These are phyloP conservation scores for Lepisosteus osseus DNA, from an alignment of 2,113 vertebrate genomes.

Conservation along the genomic window DNA sequence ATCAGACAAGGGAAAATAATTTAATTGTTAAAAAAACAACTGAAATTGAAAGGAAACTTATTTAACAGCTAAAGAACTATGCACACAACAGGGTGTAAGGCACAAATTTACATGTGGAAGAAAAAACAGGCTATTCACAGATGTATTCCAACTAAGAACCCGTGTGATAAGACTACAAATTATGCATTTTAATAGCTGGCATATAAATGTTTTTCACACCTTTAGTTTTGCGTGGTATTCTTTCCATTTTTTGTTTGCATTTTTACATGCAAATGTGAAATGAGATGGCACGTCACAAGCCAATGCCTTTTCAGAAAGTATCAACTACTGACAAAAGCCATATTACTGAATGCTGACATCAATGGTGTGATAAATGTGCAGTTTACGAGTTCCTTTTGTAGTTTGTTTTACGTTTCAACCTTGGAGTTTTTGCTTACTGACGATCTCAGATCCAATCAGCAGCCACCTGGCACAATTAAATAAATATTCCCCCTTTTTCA, in stretches of 20 bases:
- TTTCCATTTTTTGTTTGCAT: constrained; percentile 60
- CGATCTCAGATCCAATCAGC: constrained; percentile 58
- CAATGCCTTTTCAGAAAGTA: constrained; percentile 74
- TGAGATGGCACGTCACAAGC: constrained; percentile 75
- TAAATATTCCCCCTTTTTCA: constrained; percentile 78
- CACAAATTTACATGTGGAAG: constrained; percentile 99
- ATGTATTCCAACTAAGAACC: constrained; percentile 72
- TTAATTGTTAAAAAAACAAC: constrained; percentile 54
- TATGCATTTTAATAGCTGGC: constrained; percentile 71
- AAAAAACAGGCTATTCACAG: constrained; percentile 85
- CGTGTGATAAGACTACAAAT: constrained; percentile 64
- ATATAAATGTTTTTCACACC: constrained; percentile 48
- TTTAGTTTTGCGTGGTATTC: constrained; percentile 12
- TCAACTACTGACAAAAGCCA: constrained; percentile 75
- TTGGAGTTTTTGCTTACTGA: constrained; percentile 60
- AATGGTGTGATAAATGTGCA: constrained; percentile 50
- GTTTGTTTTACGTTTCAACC: constrained; percentile 50
- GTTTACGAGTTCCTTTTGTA: constrained; percentile 42
- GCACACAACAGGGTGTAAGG: constrained; percentile 98
- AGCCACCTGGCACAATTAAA: constrained; percentile 81
- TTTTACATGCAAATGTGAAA: constrained; percentile 83
- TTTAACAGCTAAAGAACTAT: constrained; percentile 83
- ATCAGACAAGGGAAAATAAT: constrained; percentile 64
- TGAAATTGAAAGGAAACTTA: constrained; percentile 61
- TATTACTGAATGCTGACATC: constrained; percentile 63